These are phyloP conservation scores for Monodelphis domestica DNA, from an alignment of 2,797 vertebrate genomes.

Conservation along the genomic window DNA sequence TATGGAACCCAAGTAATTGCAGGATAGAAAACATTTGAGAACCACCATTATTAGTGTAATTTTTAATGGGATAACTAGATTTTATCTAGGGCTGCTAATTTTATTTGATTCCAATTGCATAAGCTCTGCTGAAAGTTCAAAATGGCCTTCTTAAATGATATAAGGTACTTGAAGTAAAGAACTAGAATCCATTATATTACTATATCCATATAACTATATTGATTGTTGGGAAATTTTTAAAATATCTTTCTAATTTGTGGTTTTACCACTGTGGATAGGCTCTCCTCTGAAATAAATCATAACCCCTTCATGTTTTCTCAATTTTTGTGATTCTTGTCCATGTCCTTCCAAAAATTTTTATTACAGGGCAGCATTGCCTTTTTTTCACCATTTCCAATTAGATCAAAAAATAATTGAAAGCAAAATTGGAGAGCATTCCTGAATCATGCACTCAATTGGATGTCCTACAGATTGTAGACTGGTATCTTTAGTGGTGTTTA, in stretches of 20 bases:
- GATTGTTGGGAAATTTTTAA: slow-evolving; percentile 42
- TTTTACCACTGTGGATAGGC: not conserved
- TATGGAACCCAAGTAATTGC: not conserved
- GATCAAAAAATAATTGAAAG: not conserved
- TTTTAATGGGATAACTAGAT: slow-evolving; percentile 34
- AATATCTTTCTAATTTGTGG: not conserved
- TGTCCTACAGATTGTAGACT: not conserved
- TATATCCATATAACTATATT: slow-evolving; percentile 34
- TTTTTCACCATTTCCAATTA: not conserved
- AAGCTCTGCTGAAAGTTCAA: slow-evolving; percentile 45
- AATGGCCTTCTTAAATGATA: slow-evolving; percentile 9
- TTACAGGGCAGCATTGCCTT: not conserved
- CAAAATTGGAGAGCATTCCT: not conserved
- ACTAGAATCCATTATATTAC: slow-evolving; percentile 23
- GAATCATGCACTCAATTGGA: not conserved
- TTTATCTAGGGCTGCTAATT: slow-evolving; percentile 51
- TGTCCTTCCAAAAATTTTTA: not conserved
- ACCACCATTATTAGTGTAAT: not conserved
- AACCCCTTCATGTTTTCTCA: not conserved
- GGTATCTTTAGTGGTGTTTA: not conserved
- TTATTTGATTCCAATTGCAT: slow-evolving; percentile 13
- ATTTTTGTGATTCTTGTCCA: not conserved
- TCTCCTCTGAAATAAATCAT: not conserved
- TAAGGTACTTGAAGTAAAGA: slow-evolving; percentile 32
- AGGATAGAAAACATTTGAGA: slow-evolving; percentile 1